phyloP scores from a whole-genome alignment of 2,113 vertebrate species.

The Phaethornis superciliosus region DNA sequence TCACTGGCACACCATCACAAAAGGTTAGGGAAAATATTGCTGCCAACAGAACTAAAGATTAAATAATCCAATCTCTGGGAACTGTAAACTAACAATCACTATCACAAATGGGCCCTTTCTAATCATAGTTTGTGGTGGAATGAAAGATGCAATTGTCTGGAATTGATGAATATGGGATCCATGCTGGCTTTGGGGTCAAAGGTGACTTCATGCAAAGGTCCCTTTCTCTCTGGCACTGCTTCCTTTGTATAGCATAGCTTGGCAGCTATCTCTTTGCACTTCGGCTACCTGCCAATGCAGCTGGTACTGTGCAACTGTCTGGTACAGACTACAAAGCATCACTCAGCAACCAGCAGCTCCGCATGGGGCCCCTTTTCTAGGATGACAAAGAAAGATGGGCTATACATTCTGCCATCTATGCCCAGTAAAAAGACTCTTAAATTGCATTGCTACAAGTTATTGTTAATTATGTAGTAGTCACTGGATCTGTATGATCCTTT shows the following conservation, averaged over 20 bases:
- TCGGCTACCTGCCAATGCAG: slow-evolving; percentile 92
- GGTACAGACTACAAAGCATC: slow-evolving; percentile 86
- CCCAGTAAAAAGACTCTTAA: slow-evolving; percentile 80
- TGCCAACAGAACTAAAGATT: slow-evolving; percentile 69
- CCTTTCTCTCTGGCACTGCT: slow-evolving; percentile 85
- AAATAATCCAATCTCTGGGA: slow-evolving; percentile 74
- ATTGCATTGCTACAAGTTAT: slow-evolving; percentile 80
- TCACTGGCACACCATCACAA: slow-evolving; percentile 52
- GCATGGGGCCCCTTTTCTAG: slow-evolving; percentile 83
- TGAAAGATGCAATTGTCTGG: slow-evolving; percentile 94
- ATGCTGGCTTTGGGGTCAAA: slow-evolving; percentile 85
- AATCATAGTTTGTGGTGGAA: slow-evolving; percentile 83
- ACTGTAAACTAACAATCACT: slow-evolving; percentile 73
- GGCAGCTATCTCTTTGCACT: slow-evolving; percentile 84
- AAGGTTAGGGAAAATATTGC: slow-evolving; percentile 73
- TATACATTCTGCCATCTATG: slow-evolving; percentile 78
- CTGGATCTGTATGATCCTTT: slow-evolving; percentile 76
- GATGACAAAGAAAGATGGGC: slow-evolving; percentile 86
- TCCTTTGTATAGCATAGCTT: slow-evolving; percentile 85
- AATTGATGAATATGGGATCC: slow-evolving; percentile 90
- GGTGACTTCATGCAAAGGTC: slow-evolving; percentile 84
- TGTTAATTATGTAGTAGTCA: slow-evolving; percentile 85
- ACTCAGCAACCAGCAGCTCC: slow-evolving; percentile 86
- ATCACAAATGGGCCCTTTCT: slow-evolving; percentile 75
- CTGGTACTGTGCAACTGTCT: slow-evolving; percentile 88